Base-by-base conservation (phyloP, 2,113 vertebrate genomes). In the Sylvia atricapilla region DNA sequence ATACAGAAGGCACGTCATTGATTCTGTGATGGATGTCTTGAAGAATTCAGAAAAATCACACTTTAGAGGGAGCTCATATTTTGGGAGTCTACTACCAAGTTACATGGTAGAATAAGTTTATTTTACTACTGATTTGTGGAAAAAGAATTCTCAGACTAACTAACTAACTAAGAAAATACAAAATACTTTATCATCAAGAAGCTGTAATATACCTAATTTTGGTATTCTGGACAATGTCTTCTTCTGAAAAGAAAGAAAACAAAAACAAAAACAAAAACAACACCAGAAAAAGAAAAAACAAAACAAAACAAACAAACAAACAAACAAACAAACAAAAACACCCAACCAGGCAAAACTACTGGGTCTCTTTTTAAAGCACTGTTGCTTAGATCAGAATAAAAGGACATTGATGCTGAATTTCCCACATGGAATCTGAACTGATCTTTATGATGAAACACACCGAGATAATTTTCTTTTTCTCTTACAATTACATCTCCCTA, bases 271-370 rank as follows among this genome's bases (percentile, higher is more conserved):
- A 47, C 22, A 47, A 9, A 47, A 20, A 15, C n/a, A n/a, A n/a
- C n/a, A n/a, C n/a, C n/a, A n/a, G n/a, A 21, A 23, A 41, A 24
- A 7, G 4, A 5, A 12, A 15, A 35, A 25, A 28, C n/a, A n/a
- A n/a, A n/a, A n/a, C n/a, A n/a, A n/a, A n/a, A n/a, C n/a, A n/a
- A n/a, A n/a, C n/a, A n/a, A n/a, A n/a, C n/a, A n/a, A n/a, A n/a
- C n/a, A n/a, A n/a, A n/a, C n/a, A n/a, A n/a, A n/a, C n/a, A n/a
- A n/a, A n/a, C n/a, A n/a, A n/a, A n/a, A n/a, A n/a, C n/a, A n/a
- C n/a, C n/a, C n/a, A n/a, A n/a, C n/a, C n/a, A n/a, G n/a, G 1
- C 16, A 37, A 35, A 81, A 14, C 1, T 1, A 1, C 0, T 11
- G 2, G 0, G 0, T 2, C 58, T 62, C n/a, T 62, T 9, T 55